These are phyloP conservation scores for Mormyrus hasselquistii DNA, from an alignment of 2,797 vertebrate genomes.

Conservation along the genomic window DNA sequence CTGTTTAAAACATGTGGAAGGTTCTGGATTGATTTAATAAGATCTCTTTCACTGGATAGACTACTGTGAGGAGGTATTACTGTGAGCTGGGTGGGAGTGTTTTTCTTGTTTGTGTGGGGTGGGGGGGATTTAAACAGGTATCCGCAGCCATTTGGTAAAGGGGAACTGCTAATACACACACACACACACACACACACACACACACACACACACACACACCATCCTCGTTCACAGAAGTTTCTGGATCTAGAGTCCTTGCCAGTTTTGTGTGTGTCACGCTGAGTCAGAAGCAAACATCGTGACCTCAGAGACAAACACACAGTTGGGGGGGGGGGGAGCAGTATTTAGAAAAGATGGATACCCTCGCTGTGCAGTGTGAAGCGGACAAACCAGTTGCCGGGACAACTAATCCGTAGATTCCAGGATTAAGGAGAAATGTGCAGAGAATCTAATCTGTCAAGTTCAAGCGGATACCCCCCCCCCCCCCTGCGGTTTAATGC, in stretches of 20 bases:
- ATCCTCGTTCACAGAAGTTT: not conserved
- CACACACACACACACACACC: not conserved
- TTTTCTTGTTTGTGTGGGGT: not conserved
- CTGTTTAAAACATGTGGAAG: not conserved
- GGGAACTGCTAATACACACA: not conserved
- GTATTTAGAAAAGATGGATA: not conserved
- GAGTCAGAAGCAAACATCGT: not conserved
- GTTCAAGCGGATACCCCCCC: not conserved
- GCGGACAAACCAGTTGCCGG: constrained; percentile 12
- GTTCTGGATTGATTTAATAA: not conserved
- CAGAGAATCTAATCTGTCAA: constrained; percentile 17
- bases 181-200: not conserved
- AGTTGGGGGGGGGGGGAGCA: not conserved
- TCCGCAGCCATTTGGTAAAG: not conserved
- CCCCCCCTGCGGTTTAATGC: not conserved
- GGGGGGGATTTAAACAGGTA: not conserved
- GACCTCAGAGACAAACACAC: not conserved
- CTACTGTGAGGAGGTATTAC: not conserved
- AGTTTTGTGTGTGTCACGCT: not conserved
- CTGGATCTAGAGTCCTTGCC: not conserved
- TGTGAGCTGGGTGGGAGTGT: not conserved
- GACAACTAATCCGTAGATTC: constrained; percentile 24
- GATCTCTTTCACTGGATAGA: not conserved
- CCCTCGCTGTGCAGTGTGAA: not conserved
- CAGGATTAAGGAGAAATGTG: constrained; percentile 16